These are phyloP conservation scores for Pavo muticus DNA, from an alignment of 2,113 vertebrate species.

Conservation along the genomic window DNA sequence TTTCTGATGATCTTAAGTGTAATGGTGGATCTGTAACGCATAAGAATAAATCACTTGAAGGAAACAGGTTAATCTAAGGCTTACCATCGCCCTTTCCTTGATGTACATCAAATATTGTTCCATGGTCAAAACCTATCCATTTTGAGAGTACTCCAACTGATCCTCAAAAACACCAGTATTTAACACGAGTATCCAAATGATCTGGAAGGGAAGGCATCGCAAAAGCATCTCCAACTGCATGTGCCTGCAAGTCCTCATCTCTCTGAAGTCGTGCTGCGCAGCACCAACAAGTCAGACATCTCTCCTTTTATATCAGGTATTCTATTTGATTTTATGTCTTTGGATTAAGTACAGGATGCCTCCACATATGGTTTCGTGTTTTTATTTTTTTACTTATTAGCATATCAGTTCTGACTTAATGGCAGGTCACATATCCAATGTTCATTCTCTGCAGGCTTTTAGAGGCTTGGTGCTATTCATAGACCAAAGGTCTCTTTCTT, in stretches of 20 bases:
- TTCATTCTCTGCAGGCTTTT: conserved; percentile 33
- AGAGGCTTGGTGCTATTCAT: conserved; percentile 19
- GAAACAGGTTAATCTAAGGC: background rate
- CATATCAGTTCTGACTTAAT: background rate
- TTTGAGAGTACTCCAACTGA: background rate
- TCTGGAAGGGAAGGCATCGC: background rate
- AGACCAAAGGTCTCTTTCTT: background rate
- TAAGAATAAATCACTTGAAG: background rate
- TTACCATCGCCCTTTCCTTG: background rate
- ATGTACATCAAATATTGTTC: background rate
- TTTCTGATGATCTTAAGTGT: background rate
- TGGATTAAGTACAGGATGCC: background rate
- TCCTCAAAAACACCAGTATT: background rate
- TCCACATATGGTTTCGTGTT: background rate
- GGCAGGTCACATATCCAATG: conserved; percentile 36
- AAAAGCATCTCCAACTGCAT: background rate
- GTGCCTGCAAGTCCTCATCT: background rate
- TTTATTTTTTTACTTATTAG: background rate
- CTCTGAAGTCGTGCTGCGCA: background rate
- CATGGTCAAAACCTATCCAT: background rate
- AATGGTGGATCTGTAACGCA: background rate
- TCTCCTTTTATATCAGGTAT: background rate
- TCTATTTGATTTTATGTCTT: background rate
- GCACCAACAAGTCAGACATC: background rate
- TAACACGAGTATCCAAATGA: background rate